Conservation (phyloP, 2,113 vertebrate species). For the Stictonetta naevosa region DNA sequence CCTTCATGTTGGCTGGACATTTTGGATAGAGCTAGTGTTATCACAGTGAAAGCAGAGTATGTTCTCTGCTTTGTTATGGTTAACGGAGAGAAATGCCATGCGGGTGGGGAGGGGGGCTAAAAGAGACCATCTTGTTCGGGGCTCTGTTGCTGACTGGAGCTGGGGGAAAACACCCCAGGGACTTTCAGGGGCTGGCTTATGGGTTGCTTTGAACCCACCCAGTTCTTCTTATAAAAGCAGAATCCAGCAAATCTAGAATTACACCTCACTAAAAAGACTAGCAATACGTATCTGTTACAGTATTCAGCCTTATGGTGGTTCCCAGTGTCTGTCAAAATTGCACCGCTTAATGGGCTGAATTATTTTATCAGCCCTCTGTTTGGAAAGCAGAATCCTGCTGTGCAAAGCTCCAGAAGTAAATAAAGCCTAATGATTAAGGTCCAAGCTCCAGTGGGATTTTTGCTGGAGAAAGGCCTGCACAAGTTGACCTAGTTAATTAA, state of each 20-base stretch:
- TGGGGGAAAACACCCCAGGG: background rate
- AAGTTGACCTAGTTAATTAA: conserved; percentile 17
- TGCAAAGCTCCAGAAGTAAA: background rate
- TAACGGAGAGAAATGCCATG: background rate
- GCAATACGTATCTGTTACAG: background rate
- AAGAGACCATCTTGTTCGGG: background rate
- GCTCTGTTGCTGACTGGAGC: background rate
- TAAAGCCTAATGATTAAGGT: background rate
- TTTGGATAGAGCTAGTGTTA: background rate
- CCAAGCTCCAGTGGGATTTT: background rate
- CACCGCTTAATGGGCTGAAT: background rate
- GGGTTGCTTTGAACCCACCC: background rate
- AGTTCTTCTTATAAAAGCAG: background rate
- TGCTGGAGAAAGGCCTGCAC: background rate
- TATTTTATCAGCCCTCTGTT: background rate
- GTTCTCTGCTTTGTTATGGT: background rate
- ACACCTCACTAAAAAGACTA: background rate
- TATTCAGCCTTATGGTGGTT: background rate
- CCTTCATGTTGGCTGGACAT: rapidly evolving
- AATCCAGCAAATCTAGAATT: background rate
- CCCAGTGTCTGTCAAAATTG: background rate
- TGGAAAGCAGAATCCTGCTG: background rate
- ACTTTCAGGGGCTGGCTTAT: background rate
- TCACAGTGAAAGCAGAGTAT: background rate
- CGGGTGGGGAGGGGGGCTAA: background rate